These are phyloP conservation scores for Ciconia nigra DNA, from an alignment of 2,797 vertebrate species.

Conservation along the genomic window DNA sequence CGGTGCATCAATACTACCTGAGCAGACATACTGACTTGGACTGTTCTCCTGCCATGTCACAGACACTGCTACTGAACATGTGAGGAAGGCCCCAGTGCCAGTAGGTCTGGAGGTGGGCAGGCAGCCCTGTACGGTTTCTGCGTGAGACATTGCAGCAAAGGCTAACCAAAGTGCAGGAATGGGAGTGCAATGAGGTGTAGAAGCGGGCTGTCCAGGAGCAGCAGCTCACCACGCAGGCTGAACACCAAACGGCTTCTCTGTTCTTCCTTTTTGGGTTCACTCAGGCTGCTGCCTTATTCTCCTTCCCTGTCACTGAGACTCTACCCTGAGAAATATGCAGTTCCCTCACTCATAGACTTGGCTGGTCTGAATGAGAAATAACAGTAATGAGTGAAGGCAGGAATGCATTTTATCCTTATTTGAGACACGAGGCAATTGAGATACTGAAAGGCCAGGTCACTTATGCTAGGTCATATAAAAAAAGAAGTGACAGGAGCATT, in stretches of 20 bases:
- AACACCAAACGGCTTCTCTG: neutral
- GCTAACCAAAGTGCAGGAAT: neutral
- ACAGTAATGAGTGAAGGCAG: neutral
- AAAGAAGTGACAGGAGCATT: neutral
- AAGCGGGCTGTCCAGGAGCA: neutral
- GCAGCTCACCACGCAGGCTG: neutral
- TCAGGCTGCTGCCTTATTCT: neutral
- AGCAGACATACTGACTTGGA: neutral
- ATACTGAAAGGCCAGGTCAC: neutral
- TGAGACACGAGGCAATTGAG: neutral
- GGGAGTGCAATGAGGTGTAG: neutral
- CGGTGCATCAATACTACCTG: neutral
- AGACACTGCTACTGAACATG: neutral
- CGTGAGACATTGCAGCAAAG: neutral
- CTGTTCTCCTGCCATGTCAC: neutral
- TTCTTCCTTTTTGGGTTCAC: neutral
- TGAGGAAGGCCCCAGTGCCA: neutral
- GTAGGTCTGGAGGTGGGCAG: neutral
- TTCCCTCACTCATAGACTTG: neutral
- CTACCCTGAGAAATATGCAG: neutral
- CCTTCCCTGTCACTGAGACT: neutral
- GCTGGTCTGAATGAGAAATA: neutral
- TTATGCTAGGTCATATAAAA: neutral
- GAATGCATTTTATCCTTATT: neutral
- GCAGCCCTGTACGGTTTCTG: neutral